Conservation (phyloP, 2,113 vertebrate species). For the Callionymus lyra region DNA sequence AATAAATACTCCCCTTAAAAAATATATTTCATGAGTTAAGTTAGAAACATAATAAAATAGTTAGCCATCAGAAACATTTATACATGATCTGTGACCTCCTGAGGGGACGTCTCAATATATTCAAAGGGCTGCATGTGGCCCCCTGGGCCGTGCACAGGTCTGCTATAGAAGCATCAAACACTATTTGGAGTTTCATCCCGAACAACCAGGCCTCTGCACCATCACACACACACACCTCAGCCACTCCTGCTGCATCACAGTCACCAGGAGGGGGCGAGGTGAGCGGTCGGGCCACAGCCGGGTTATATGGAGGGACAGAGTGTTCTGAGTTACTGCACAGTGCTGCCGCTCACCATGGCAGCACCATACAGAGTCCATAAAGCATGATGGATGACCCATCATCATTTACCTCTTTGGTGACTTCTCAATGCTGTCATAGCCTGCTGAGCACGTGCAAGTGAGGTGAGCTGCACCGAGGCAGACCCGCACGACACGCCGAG, state of each 20-base stretch:
- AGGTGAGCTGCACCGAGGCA: conserved; percentile 35
- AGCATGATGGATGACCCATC: conserved; percentile 66
- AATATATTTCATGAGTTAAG: too few species aligned
- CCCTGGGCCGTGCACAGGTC: too few species aligned
- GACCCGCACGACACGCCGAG: conserved; percentile 1
- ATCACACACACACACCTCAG: conserved; percentile 3
- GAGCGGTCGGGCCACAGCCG: conserved; percentile 47
- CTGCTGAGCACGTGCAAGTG: conserved; percentile 51
- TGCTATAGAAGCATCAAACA: too few species aligned
- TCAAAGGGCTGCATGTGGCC: too few species aligned
- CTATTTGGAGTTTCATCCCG: conserved; percentile 36
- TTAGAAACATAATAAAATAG: too few species aligned
- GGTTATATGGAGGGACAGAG: conserved; percentile 57
- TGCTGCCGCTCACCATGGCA: conserved; percentile 56
- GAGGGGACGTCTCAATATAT: too few species aligned
- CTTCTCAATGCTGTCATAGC: conserved; percentile 64
- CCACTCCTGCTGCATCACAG: conserved; percentile 26
- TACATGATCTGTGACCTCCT: too few species aligned
- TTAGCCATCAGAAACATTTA: too few species aligned
- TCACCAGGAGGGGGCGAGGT: conserved; percentile 16
- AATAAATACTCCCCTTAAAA: too few species aligned
- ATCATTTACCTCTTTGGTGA: conserved; percentile 69
- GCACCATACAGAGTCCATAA: conserved; percentile 63
- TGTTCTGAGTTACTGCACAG: conserved; percentile 61
- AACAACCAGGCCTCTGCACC: conserved; percentile 4